Conservation (phyloP, 2,797 vertebrate genomes). For the Bucorvus abyssinicus region DNA sequence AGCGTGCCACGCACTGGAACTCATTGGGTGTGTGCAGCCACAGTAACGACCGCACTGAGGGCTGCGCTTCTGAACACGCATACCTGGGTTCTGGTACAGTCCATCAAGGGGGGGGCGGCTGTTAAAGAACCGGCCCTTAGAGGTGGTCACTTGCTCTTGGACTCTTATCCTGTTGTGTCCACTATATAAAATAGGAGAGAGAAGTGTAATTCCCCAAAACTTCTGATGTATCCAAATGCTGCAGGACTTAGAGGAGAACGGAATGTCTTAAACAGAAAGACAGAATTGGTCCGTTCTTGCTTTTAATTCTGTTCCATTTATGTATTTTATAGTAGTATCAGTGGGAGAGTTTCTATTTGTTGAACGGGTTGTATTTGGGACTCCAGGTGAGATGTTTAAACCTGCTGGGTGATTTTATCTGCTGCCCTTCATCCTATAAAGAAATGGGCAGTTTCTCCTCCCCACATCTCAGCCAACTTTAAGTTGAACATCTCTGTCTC, state of each 20-base stretch:
- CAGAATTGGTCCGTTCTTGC: background rate
- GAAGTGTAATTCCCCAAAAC: background rate
- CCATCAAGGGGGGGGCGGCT: background rate
- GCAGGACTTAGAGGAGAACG: background rate
- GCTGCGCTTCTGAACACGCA: background rate
- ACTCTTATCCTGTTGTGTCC: background rate
- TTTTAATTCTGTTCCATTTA: background rate
- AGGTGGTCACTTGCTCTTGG: background rate
- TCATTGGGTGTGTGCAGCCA: background rate
- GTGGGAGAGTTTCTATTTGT: background rate
- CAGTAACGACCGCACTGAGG: fast-evolving
- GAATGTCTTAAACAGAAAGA: background rate
- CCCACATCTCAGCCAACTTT: background rate
- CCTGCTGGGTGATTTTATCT: background rate
- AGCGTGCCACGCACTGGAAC: no score
- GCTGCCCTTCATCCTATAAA: background rate
- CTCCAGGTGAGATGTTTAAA: background rate
- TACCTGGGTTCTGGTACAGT: fast-evolving
- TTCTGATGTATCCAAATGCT: background rate
- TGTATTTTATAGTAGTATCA: background rate
- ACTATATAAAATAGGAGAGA: background rate
- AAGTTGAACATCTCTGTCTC: background rate
- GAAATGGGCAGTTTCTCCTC: background rate
- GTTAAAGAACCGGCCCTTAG: background rate
- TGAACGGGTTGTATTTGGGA: background rate